A percentile compares a stretch with the other conserved stretches of the same genome.
Evolutionary conservation across 2,797 vertebrate genomes (phyloP).

Genomic region (Tokudaia muenninki): DNA sequence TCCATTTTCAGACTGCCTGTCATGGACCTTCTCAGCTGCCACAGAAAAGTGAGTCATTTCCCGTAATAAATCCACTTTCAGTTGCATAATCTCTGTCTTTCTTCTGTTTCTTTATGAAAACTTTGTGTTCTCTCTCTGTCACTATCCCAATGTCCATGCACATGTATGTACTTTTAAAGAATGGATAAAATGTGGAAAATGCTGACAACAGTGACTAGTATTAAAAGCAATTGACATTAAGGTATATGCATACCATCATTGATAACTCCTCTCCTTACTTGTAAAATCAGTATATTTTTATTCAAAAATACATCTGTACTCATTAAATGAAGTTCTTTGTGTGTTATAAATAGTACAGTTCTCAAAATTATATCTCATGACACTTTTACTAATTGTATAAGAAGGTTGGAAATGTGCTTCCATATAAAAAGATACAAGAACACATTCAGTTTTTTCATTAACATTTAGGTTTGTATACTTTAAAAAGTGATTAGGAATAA

Average conservation of each 20-base stretch:
- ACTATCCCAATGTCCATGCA: not conserved
- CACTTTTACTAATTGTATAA: not conserved
- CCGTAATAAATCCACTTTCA: not conserved
- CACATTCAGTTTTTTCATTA: constrained; percentile 3
- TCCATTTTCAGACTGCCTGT: not conserved
- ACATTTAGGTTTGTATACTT: not conserved
- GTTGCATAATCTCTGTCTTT: not conserved
- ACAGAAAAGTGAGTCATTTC: not conserved
- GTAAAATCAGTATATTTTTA: not conserved
- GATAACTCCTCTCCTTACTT: not conserved
- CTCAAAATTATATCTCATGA: not conserved
- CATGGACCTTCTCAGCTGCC: not conserved
- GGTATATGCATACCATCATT: not conserved
- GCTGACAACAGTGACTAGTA: not conserved
- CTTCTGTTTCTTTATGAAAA: not conserved
- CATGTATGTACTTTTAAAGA: not conserved
- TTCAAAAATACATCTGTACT: not conserved
- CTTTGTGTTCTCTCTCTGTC: not conserved
- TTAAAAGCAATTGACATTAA: not conserved
- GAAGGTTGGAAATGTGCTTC: not conserved
- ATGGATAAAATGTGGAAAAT: not conserved
- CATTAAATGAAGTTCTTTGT: not conserved
- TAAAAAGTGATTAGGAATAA: not conserved
- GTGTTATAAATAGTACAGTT: not conserved
- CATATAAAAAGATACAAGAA: not conserved